Conservation (phyloP, 2,113 vertebrate species). For the Semicossyphus pulcher region DNA sequence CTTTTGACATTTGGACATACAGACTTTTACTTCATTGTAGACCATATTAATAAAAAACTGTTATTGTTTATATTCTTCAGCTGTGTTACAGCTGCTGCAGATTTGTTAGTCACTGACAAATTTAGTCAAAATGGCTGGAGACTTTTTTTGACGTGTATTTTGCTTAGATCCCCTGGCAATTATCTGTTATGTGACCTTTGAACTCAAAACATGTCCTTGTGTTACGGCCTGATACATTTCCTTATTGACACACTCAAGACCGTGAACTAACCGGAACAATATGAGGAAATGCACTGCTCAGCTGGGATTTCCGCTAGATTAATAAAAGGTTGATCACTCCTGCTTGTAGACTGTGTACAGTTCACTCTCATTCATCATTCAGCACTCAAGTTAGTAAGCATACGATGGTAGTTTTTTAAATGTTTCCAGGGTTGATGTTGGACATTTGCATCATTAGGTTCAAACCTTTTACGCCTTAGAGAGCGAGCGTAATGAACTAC, state of each 20-base stretch:
- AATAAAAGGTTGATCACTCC: not conserved
- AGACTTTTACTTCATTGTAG: not conserved
- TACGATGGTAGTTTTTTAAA: not conserved
- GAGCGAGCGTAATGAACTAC: not conserved
- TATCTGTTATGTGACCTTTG: not conserved
- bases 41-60: not conserved
- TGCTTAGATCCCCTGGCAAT: not conserved
- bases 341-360: not conserved
- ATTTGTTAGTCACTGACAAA: slow-evolving; percentile 1
- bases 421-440: not conserved
- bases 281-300: slow-evolving; percentile 19
- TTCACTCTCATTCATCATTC: not conserved
- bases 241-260: slow-evolving; percentile 12
- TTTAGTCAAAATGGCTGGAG: not conserved
- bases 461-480: not conserved
- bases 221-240: not conserved
- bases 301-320: slow-evolving; percentile 26
- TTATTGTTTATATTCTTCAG: not conserved
- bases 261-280: slow-evolving; percentile 13
- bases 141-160: not conserved
- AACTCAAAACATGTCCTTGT: slow-evolving; percentile 2
- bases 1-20: not conserved
- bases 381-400: not conserved
- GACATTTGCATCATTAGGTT: not conserved
- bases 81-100: not conserved